A percentile compares a stretch with the other conserved stretches of the same genome.
These are phyloP conservation scores for Drosophila ustulata DNA, from an alignment of 2,888 invertebrate genomes.

Conservation along the genomic window DNA sequence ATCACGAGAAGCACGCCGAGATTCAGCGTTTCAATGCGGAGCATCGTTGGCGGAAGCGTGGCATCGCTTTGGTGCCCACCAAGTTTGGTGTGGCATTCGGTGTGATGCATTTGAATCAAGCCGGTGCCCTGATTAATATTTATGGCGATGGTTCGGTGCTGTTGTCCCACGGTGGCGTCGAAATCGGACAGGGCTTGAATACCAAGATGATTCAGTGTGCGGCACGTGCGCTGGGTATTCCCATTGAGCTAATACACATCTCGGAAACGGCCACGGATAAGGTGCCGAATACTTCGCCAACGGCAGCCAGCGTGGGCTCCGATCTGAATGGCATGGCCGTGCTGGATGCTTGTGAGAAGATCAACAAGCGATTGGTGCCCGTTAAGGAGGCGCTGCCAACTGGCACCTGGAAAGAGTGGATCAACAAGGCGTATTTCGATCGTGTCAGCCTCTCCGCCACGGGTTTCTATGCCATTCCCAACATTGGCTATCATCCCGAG, in stretches of 20 bases:
- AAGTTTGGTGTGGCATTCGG: slow-evolving; percentile 95
- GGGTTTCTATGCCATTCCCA: slow-evolving; percentile 92
- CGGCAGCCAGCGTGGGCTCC: slow-evolving; percentile 95
- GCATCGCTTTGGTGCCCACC: slow-evolving; percentile 92
- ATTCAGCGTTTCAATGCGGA: slow-evolving; percentile 90
- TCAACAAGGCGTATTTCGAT: slow-evolving; percentile 90
- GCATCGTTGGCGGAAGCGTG: slow-evolving; percentile 94
- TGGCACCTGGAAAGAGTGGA: slow-evolving; percentile 94
- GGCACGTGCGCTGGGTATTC: slow-evolving; percentile 89
- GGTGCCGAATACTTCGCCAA: slow-evolving; percentile 95
- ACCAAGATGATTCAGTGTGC: slow-evolving; percentile 98
- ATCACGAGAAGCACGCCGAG: slow-evolving; percentile 86
- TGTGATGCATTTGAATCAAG: slow-evolving; percentile 91
- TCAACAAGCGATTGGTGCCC: slow-evolving; percentile 91
- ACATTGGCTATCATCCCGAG: slow-evolving; percentile 89
- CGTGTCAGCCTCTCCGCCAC: slow-evolving; percentile 92
- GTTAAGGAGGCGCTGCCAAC: slow-evolving; percentile 91
- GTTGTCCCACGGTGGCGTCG: slow-evolving; percentile 95
- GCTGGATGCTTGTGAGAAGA: slow-evolving; percentile 91
- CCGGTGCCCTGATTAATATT: slow-evolving; percentile 94
- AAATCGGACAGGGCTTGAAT: slow-evolving; percentile 98
- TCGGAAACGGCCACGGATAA: slow-evolving; percentile 95
- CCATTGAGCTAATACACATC: slow-evolving; percentile 91
- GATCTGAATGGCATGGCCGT: slow-evolving; percentile 97
- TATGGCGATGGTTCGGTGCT: slow-evolving; percentile 96